These are phyloP conservation scores for Drosophila quinaria DNA, from an alignment of 2,888 invertebrate genomes.

Conservation along the genomic window DNA sequence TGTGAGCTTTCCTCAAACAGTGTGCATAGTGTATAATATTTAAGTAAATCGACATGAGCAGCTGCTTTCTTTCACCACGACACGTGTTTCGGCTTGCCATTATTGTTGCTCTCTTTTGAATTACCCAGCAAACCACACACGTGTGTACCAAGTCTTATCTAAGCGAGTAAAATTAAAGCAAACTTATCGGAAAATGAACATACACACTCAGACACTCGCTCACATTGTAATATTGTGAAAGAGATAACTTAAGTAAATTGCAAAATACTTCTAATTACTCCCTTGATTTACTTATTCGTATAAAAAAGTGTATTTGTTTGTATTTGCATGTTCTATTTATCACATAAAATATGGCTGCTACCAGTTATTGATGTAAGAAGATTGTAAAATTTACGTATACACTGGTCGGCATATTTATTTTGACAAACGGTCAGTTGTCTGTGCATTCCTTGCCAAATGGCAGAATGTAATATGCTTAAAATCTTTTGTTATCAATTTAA, in stretches of 20 bases:
- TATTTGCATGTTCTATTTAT: background rate
- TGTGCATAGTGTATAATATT: background rate
- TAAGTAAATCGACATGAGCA: background rate
- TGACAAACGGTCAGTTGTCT: too few relatives aligned
- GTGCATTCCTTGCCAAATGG: too few relatives aligned
- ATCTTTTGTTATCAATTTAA: too few relatives aligned
- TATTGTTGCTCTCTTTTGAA: background rate
- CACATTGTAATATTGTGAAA: too few relatives aligned
- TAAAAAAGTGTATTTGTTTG: background rate
- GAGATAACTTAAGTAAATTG: too few relatives aligned
- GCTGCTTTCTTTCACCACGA: background rate
- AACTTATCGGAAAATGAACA: background rate
- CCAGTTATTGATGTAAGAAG: too few relatives aligned
- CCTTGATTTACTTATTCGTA: too few relatives aligned
- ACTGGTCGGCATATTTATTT: too few relatives aligned
- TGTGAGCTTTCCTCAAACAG: background rate
- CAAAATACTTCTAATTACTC: too few relatives aligned
- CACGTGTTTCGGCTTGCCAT: conserved; percentile 13
- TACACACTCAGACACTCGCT: background rate
- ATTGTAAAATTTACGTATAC: too few relatives aligned
- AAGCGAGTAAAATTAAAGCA: background rate
- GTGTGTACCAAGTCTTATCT: background rate
- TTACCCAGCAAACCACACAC: background rate
- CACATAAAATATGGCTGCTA: background rate
- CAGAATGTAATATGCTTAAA: too few relatives aligned